Base-by-base conservation (phyloP, 2,888 invertebrate genomes). In the Euproctis similis region DNA sequence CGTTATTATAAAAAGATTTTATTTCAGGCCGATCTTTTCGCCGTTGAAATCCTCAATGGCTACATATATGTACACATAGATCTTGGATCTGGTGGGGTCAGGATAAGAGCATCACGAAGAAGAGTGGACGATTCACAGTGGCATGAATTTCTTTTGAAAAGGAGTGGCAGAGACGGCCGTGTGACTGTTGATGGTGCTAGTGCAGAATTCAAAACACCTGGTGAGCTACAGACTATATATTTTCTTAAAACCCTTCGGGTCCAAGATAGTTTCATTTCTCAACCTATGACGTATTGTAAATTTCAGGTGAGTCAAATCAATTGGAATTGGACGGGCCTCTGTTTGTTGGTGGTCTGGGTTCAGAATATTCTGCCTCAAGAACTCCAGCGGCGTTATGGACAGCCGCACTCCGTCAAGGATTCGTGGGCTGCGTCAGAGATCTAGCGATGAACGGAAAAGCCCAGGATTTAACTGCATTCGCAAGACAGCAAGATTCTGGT, bases 31-130 rank as follows among this genome's bases (percentile, higher is more conserved):
- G 97, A 98, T 69, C 89, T 97, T 28, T 94, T 98, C 62, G 96
- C 96, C 1, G 91, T 98, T 47, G 98, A 98, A 75, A 87, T 98
- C 49, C 87, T 97, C 43, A 95, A 95, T 47, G 97, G 98, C 0
- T 94, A 97, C 68, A 90, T 98, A 41, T 97, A 95, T 77, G 90
- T 97, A 11, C 93, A 97, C 54, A 84, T 97, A 56, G 96, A 97
- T 64, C 87, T 98, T 24, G 98, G 98, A 0, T 94, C 96, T 2
- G 97, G 97, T 0, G 90, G 94, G 0, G 90, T 94, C 2, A 92
- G 95, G 59, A 91, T 96, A 28, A 88, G 95, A 51, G 94, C 94
- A 0, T 94, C 95, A 0, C 85, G 92, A 24, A 81, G 91, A 26
- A 87, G 93, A 14, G 92, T 98, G 3, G 95, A 96, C 59, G 97